phyloP scores from a whole-genome alignment of 2,888 invertebrate genomes.

The Papilio gigon region DNA sequence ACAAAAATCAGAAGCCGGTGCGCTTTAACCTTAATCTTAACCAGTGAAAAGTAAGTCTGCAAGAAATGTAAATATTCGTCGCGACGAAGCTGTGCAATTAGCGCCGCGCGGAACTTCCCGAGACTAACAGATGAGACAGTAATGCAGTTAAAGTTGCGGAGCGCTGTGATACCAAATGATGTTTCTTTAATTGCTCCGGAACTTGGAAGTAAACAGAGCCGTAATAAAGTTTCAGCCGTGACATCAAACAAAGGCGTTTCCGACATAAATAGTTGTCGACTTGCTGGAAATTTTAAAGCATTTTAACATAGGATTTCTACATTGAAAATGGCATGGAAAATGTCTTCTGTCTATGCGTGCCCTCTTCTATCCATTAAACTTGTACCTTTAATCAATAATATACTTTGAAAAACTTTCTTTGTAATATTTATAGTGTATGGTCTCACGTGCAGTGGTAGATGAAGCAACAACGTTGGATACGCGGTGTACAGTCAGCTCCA shows the following conservation, averaged over 20 bases:
- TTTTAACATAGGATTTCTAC: background rate
- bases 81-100: conserved; percentile 29
- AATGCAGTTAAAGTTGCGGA: conserved; percentile 16
- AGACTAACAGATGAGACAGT: conserved; percentile 17
- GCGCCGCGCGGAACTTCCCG: background rate
- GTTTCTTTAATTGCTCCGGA: conserved; percentile 18
- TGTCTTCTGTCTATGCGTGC: no score
- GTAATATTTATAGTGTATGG: no score
- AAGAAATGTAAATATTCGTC: conserved; percentile 31
- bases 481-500: no score
- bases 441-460: no score
- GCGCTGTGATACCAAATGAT: conserved; percentile 14
- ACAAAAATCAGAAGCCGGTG: background rate
- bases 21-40: background rate
- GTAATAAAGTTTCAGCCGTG: background rate
- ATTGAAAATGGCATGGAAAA: no score
- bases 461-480: no score
- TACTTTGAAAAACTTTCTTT: no score
- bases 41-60: conserved; percentile 1
- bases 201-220: conserved; percentile 3
- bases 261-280: background rate
- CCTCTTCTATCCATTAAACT: no score
- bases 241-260: conserved; percentile 8
- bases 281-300: background rate
- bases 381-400: no score